Evolutionary conservation across 2,888 invertebrate genomes (phyloP), one percentile per base, ranked within the genome.

Genomic region (Microchrysa polita): DNA sequence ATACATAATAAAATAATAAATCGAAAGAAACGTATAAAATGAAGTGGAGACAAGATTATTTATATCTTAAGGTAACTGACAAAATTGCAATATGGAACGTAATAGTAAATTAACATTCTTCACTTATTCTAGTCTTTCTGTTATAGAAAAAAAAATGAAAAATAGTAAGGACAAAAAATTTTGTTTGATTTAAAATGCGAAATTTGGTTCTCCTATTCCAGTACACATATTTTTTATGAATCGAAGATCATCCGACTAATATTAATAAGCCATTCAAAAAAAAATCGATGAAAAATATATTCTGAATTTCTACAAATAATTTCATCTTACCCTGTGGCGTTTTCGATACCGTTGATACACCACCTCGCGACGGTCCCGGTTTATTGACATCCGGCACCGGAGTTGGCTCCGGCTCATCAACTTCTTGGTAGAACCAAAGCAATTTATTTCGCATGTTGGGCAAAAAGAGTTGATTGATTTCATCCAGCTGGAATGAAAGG

Each of bases 381-480:
- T 79, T 86, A 83, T 80, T 88, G 82, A 71, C 81, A 78, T 84
- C 84, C 44, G 81, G 80, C 0, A 80, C 79, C 12, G 82, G 82
- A 12, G 81, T 80, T 12, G 82, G 81, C 61, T 91, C 90, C 0
- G 88, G 86, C 79, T 93, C 93, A 78, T 93, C 92, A 65, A 93
- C 90, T 75, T 94, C 94, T 86, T 95, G 95, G 81, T 94, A 95
- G 83, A 93, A 95, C 94, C 95, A 94, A 78, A 95, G 88, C 40
- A 95, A 87, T 79, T 94, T 94, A 78, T 92, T 92, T 79, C 92
- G 90, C 91, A 93, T 93, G 80, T 94, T 93, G 0, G 95, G 94
- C 34, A 94, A 86, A 81, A 95, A 95, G 0, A 95, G 86, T 81
- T 93, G 92, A 84, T 94, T 94, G 80, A 95, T 94, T 83, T 94